These are phyloP conservation scores for Drosophila paranaensis DNA, from an alignment of 2,888 invertebrate species.

Conservation along the genomic window DNA sequence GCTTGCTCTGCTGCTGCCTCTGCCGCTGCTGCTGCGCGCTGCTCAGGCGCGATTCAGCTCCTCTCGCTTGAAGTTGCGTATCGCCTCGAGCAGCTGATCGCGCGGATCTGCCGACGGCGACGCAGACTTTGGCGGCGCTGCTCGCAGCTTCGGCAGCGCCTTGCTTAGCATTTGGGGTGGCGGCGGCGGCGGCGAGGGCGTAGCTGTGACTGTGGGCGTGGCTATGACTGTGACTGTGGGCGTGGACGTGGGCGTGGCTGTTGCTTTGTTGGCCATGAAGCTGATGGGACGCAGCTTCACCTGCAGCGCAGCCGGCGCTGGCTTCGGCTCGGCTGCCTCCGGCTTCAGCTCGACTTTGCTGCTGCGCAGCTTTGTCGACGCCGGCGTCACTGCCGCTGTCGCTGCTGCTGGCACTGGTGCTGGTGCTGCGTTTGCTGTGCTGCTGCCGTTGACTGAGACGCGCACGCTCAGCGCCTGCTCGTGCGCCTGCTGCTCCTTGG, in stretches of 20 bases:
- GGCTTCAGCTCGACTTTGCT: conserved; percentile 41
- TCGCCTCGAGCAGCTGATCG: conserved; percentile 89
- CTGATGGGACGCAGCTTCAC: conserved; percentile 59
- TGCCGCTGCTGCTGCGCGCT: neutral
- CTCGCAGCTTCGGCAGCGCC: conserved; percentile 44
- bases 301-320: conserved; percentile 41
- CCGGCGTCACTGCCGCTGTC: neutral
- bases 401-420: neutral
- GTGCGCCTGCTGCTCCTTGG: conserved; percentile 68
- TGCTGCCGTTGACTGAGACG: conserved; percentile 54
- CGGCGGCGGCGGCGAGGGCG: conserved; percentile 33
- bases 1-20: neutral
- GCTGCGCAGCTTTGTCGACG: conserved; percentile 19
- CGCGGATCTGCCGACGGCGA: conserved; percentile 86
- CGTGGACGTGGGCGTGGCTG: conserved; percentile 11
- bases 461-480: conserved; percentile 58
- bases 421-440: conserved; percentile 10
- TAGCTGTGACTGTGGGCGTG: neutral
- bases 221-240: conserved; percentile 1
- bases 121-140: conserved; percentile 44
- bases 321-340: conserved; percentile 49
- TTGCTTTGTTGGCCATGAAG: conserved; percentile 5
- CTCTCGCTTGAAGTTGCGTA: conserved; percentile 88
- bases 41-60: conserved; percentile 77
- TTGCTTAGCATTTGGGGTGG: conserved; percentile 79